Evolutionary conservation across 2,888 invertebrate species (phyloP).

Genomic region (Drosophila pseudotalamancana): DNA sequence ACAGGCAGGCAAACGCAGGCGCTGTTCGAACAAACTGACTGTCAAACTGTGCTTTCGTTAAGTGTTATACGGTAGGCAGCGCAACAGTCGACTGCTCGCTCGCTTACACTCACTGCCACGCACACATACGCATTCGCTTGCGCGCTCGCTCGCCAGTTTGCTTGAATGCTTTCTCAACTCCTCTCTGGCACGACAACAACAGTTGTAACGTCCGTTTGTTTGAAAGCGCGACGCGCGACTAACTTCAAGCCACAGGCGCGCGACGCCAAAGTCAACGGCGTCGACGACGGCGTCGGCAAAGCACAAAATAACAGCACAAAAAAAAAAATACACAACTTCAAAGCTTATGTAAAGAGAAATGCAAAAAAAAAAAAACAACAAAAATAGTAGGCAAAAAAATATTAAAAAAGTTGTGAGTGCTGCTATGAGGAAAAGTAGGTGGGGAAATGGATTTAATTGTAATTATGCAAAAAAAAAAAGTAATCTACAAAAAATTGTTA

Average conservation of each 20-base stretch:
- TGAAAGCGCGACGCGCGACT: constrained; percentile 70
- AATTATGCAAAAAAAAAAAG: constrained; percentile 43
- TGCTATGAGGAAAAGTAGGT: constrained; percentile 49
- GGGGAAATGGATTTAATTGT: constrained; percentile 50
- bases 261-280: constrained; percentile 38
- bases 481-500: constrained; percentile 13
- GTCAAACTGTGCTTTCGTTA: constrained; percentile 45
- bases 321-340: constrained; percentile 18
- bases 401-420: constrained; percentile 34
- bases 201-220: constrained; percentile 61
- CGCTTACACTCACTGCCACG: constrained; percentile 1
- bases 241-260: constrained; percentile 57
- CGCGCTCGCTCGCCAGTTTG: neutral
- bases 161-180: neutral
- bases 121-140: neutral
- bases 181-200: neutral
- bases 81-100: constrained; percentile 11
- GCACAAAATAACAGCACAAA: constrained; percentile 18
- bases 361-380: constrained; percentile 40
- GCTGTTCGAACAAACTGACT: constrained; percentile 41
- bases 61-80: constrained; percentile 55
- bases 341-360: constrained; percentile 69
- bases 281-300: constrained; percentile 30
- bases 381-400: constrained; percentile 25
- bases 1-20: constrained; percentile 37